Evolutionary conservation across 1,140 invertebrate species (phyloP).

Genomic region (Trichonephila inaurata): DNA sequence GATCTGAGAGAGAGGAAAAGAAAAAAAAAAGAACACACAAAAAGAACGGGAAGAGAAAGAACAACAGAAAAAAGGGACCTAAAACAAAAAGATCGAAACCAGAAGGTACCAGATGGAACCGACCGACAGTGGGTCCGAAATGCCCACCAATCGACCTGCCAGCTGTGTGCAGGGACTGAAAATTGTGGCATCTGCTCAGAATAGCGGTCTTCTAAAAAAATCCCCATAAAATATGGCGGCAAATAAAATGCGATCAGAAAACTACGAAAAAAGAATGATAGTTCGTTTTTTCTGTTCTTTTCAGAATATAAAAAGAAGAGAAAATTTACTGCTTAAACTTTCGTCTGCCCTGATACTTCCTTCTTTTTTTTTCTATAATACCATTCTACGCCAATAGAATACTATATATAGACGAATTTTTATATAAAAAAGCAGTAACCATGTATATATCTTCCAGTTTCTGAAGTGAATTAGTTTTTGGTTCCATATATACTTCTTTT

Average conservation of each 20-base stretch:
- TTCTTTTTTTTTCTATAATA: slow-evolving; percentile 31
- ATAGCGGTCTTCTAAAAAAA: slow-evolving; percentile 49
- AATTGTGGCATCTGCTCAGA: slow-evolving; percentile 46
- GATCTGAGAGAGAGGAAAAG: not conserved
- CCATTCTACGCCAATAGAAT: not conserved
- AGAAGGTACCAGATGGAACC: slow-evolving; percentile 45
- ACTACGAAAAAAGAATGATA: slow-evolving; percentile 46
- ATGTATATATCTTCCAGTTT: too few species aligned
- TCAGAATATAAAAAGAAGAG: slow-evolving; percentile 42
- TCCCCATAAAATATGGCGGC: slow-evolving; percentile 48
- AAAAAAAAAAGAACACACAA: too few species aligned
- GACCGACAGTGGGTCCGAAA: slow-evolving; percentile 29
- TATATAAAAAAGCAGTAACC: too few species aligned
- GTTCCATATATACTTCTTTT: too few species aligned
- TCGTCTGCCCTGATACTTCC: not conserved
- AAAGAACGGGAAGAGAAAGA: too few species aligned
- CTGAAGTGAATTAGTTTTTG: too few species aligned
- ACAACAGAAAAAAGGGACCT: not conserved
- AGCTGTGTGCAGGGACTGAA: slow-evolving; percentile 51
- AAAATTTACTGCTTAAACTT: slow-evolving; percentile 61
- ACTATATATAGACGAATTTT: too few species aligned
- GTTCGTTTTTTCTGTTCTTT: slow-evolving; percentile 8
- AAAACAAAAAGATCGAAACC: slow-evolving; percentile 29
- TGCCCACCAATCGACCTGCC: slow-evolving; percentile 40
- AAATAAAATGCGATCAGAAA: slow-evolving; percentile 60